phyloP scores from a whole-genome alignment of 1,140 invertebrate genomes.

The Sarcophaga peregrina region DNA sequence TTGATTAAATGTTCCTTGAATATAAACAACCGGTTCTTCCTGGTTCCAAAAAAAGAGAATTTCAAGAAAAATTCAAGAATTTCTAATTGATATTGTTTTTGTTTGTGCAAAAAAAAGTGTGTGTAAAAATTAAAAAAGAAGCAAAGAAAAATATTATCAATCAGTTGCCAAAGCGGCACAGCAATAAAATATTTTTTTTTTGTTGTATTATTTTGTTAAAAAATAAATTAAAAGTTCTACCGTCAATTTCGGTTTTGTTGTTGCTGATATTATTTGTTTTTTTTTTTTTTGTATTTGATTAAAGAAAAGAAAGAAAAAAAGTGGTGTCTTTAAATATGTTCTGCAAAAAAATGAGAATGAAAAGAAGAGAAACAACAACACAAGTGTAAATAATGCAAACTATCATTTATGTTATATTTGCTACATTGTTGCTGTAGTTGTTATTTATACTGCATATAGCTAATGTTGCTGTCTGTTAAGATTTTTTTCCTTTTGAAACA shows the following conservation, averaged over 20 bases:
- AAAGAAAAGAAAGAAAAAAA: background rate
- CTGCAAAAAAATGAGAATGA: background rate
- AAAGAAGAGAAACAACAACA: background rate
- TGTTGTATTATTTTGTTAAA: background rate
- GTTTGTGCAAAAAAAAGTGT: background rate
- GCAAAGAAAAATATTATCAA: conserved; percentile 2
- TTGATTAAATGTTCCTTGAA: conserved; percentile 6
- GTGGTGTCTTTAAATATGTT: background rate
- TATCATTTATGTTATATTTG: background rate
- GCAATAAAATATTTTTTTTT: background rate
- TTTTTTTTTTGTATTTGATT: background rate
- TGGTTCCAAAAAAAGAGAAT: background rate
- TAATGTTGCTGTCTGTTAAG: too few relatives aligned
- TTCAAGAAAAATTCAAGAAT: background rate
- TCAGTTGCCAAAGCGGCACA: background rate
- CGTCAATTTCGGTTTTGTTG: background rate
- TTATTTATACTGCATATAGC: too few relatives aligned
- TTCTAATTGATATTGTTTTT: background rate
- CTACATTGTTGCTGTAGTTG: background rate
- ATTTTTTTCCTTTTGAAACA: too few relatives aligned
- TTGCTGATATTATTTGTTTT: background rate
- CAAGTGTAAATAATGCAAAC: background rate
- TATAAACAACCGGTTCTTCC: conserved; percentile 29
- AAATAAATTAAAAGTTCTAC: background rate
- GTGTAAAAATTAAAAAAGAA: background rate